These are phyloP conservation scores for Diachasma alloeum DNA, from an alignment of 1,140 invertebrate species.

Conservation along the genomic window DNA sequence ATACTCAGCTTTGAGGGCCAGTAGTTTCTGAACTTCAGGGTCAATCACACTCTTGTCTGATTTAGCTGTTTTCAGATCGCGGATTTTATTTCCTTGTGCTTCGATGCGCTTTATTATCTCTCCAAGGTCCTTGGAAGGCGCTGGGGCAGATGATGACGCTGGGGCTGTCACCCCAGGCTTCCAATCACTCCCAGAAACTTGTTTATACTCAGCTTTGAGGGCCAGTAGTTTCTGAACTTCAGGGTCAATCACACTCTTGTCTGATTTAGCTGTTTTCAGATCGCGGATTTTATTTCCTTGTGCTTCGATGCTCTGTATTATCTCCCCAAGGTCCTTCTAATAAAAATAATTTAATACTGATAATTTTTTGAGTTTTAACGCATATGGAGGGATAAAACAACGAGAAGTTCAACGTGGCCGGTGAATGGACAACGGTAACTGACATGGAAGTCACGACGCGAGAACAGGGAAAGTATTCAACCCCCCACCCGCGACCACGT, in stretches of 20 bases:
- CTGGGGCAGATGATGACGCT: background rate
- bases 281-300: constrained; percentile 75
- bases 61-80: constrained; percentile 74
- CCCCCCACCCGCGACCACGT: background rate
- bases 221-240: constrained; percentile 44
- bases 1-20: constrained; percentile 74
- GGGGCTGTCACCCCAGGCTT: constrained; percentile 34
- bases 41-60: constrained; percentile 70
- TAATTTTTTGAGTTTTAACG: too few species aligned
- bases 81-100: constrained; percentile 74
- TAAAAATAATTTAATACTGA: too few species aligned
- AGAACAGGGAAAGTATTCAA: background rate
- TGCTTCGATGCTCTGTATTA: background rate
- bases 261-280: constrained; percentile 65
- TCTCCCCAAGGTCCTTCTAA: background rate
- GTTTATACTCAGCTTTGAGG: constrained; percentile 82
- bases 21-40: constrained; percentile 71
- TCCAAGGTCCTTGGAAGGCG: background rate
- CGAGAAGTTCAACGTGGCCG: background rate
- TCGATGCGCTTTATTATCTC: constrained; percentile 36
- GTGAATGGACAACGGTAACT: background rate
- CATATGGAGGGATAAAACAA: background rate
- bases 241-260: constrained; percentile 44
- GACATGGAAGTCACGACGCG: background rate
- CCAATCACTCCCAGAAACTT: constrained; percentile 69